Base-by-base conservation (phyloP, 2,797 vertebrate genomes). In the Calcarius lapponicus region DNA sequence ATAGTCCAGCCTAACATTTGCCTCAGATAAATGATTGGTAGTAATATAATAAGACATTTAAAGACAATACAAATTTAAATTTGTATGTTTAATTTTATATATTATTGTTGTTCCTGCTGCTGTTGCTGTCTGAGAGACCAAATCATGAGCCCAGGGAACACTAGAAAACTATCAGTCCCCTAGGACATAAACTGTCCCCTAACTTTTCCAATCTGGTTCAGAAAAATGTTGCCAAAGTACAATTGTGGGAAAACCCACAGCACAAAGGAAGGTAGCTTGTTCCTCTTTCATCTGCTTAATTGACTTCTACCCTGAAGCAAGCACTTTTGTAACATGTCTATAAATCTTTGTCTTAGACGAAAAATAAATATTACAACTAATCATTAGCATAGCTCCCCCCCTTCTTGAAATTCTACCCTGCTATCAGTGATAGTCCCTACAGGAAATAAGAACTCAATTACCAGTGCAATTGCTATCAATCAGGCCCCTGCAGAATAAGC, bases 391-490 rank as follows among this genome's bases (percentile, higher is more conserved):
- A 83, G 45, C 9, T 83, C 22, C 2, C 15, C 15, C 6, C 4
- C 8, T 86, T 83, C 65, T 76, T 91, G 40, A 70, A 90, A 87
- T 82, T 76, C 29, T 70, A 10, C 62, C 48, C 47, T 80, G 25
- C 47, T 32, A n/a, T 90, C 65, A 51, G 22, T 40, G 48, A 78
- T 73, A 83, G 20, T 2, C 26, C 58, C 80, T 90, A 54, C 32
- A 88, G 47, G 61, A 96, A 96, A 74, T 78, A 91, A 73, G 61
- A 92, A 90, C 69, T 88, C 57, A 64, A 53, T 88, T 95, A 57
- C 29, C n/a, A 80, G 51, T 80, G 14, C 31, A 72, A 70, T 66
- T 76, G 13, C 43, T 88, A 78, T 71, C 86, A 90, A 57, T 80
- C 70, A 83, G 43, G 17, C 3, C 67, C 28, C 43, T 58, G 25